Conservation (phyloP, 1,140 invertebrate genomes). For the Drosophila oshimai region DNA sequence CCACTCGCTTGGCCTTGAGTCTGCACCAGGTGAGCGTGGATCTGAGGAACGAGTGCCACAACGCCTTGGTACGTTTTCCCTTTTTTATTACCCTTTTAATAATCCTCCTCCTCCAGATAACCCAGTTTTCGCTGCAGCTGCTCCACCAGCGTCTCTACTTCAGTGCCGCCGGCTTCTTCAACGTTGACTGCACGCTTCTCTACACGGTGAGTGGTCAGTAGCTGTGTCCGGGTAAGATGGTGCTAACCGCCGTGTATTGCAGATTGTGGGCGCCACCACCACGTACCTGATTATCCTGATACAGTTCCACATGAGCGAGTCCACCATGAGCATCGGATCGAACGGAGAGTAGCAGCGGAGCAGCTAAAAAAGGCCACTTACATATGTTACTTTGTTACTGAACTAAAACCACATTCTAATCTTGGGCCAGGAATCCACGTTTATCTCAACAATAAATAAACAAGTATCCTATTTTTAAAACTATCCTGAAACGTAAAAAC, state of each 20-base stretch:
- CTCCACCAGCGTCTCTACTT: conserved; percentile 82
- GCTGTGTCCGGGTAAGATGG: background rate
- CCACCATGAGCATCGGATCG: background rate
- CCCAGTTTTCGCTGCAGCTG: conserved; percentile 83
- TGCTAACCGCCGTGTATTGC: background rate
- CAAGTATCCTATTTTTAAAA: too few relatives aligned
- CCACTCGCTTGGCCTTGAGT: conserved; percentile 59
- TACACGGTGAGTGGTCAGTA: conserved; percentile 82
- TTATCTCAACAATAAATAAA: too few relatives aligned
- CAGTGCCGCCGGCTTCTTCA: conserved; percentile 83
- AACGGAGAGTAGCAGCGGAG: background rate
- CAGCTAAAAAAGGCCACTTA: too few relatives aligned
- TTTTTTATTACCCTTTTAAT: background rate
- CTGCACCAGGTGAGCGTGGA: conserved; percentile 68
- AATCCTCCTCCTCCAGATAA: conserved; percentile 71
- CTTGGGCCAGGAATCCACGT: too few relatives aligned
- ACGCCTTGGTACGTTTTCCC: conserved; percentile 57
- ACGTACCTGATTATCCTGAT: conserved; percentile 83
- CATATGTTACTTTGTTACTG: too few relatives aligned
- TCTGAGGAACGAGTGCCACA: conserved; percentile 68
- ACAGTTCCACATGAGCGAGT: conserved; percentile 81
- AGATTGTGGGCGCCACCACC: conserved; percentile 81
- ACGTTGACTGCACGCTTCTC: conserved; percentile 82
- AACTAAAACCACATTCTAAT: too few relatives aligned
- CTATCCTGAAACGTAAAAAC: too few relatives aligned